These are phyloP conservation scores for Eucriotettix oculatus DNA, from an alignment of 2,888 invertebrate species.

Conservation along the genomic window DNA sequence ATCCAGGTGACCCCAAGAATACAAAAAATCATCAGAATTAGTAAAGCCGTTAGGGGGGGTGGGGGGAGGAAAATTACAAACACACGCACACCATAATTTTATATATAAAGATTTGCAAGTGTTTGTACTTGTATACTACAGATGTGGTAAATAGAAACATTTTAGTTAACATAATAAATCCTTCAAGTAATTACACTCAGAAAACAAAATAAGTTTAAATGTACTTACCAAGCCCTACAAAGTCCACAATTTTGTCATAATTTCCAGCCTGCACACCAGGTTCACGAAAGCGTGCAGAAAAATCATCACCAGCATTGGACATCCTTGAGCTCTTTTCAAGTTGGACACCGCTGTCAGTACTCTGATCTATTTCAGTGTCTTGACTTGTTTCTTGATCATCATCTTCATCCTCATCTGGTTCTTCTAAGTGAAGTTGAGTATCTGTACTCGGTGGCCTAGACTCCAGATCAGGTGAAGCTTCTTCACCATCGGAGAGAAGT, in stretches of 20 bases:
- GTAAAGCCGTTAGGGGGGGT: too few relatives aligned
- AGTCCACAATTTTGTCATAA: slow-evolving; percentile 44
- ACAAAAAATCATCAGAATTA: too few relatives aligned
- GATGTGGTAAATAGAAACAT: too few relatives aligned
- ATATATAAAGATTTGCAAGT: too few relatives aligned
- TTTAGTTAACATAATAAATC: neutral
- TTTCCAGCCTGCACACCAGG: slow-evolving; percentile 30
- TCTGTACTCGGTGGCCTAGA: neutral
- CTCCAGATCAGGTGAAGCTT: slow-evolving; percentile 2
- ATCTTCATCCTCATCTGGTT: neutral
- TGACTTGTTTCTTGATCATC: neutral
- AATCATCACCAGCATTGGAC: slow-evolving; percentile 21
- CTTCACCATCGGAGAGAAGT: slow-evolving; percentile 22
- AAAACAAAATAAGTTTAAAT: slow-evolving; percentile 2
- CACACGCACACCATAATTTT: too few relatives aligned
- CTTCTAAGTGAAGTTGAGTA: neutral
- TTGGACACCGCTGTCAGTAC: neutral
- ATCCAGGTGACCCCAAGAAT: too few relatives aligned
- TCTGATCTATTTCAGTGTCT: neutral
- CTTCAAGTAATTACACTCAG: neutral
- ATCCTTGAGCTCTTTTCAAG: neutral
- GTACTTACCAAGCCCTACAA: slow-evolving; percentile 41
- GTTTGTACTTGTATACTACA: too few relatives aligned
- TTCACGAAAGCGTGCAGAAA: slow-evolving; percentile 27
- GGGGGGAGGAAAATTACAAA: too few relatives aligned